Base-by-base conservation (phyloP, 2,888 invertebrate species). In the Electrophaes corylata region DNA sequence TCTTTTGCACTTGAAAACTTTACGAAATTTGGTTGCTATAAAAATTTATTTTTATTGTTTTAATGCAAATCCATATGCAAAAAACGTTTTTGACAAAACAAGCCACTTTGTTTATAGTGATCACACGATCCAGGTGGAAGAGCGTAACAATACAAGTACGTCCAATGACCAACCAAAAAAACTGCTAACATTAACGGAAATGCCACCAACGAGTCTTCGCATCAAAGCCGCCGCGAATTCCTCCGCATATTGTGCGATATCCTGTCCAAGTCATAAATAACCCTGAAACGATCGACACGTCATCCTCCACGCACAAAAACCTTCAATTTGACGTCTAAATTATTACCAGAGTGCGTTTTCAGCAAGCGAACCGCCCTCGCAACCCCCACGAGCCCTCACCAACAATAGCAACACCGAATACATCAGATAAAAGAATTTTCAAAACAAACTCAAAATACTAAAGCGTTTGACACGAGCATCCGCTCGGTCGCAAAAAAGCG, bases 381-480 rank as follows among this genome's bases (percentile, higher is more conserved):
- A 86, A 83, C 84, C 85, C 84, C 82, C 81, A 82, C 89, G 83
- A 90, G 81, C 78, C 73, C 74, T 73, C 73, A 64, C 35, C 75
- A 81, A 90, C 90, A 91, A 91, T 86, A 80, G 81, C 78, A 81
- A 86, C 85, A 86, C 79, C 86, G 84, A 91, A 91, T 89, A 88
- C 84, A 88, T 87, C 90, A 89, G 86, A 92, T 91, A 92, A 92
- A 92, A 91, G 91, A 91, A 88, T 91, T 91, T 92, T 92, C 91
- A 91, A 92, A 91, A 91, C 92, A 92, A 92, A 91, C 90, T 91
- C 91, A 88, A 90, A 89, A 90, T 91, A 91, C 88, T 88, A 86
- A 91, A 89, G 89, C 91, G 89, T 88, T 92, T 91, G 92, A 91
- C 92, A 90, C 90, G 91, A 89, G 91, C 92, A 92, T 92, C 92